Conservation (phyloP, 1,140 invertebrate genomes). For the Papilio polyxenes region DNA sequence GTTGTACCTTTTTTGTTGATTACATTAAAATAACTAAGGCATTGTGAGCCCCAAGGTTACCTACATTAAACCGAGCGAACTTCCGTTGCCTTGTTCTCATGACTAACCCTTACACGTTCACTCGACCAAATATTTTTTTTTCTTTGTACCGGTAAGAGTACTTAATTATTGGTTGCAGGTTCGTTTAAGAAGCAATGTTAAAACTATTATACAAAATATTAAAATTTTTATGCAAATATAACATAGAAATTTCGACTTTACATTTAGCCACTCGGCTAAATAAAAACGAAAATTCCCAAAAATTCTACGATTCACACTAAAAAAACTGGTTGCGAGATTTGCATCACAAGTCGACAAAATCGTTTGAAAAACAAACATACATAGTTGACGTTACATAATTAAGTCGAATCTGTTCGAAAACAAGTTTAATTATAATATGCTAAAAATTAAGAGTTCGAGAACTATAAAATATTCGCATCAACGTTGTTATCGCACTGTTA, state of each 20-base stretch:
- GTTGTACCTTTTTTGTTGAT: conserved; percentile 59
- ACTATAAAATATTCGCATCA: conserved; percentile 39
- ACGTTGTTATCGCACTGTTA: conserved; percentile 56
- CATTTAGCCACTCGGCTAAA: not conserved
- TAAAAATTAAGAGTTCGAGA: conserved; percentile 1
- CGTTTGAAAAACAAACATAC: not conserved
- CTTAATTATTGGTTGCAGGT: not conserved
- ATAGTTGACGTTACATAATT: not conserved
- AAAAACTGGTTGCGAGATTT: not conserved
- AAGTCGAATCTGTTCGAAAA: not conserved
- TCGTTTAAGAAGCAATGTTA: not conserved
- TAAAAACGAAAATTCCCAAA: not conserved
- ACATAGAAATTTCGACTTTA: not conserved
- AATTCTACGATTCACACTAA: not conserved
- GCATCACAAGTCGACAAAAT: not conserved
- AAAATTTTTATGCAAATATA: not conserved
- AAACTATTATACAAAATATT: not conserved
- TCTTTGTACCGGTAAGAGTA: not conserved
- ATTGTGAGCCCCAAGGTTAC: conserved; percentile 74
- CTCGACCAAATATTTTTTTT: conserved; percentile 30
- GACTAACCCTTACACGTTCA: conserved; percentile 35
- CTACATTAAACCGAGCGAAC: conserved; percentile 66
- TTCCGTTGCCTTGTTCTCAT: conserved; percentile 53
- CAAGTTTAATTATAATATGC: conserved; percentile 10
- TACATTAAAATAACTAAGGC: conserved; percentile 65